Percentiles rank a stretch among this genome's conserved stretches.
These are phyloP conservation scores for Labroides dimidiatus DNA, from an alignment of 2,797 vertebrate species.

Conservation along the genomic window DNA sequence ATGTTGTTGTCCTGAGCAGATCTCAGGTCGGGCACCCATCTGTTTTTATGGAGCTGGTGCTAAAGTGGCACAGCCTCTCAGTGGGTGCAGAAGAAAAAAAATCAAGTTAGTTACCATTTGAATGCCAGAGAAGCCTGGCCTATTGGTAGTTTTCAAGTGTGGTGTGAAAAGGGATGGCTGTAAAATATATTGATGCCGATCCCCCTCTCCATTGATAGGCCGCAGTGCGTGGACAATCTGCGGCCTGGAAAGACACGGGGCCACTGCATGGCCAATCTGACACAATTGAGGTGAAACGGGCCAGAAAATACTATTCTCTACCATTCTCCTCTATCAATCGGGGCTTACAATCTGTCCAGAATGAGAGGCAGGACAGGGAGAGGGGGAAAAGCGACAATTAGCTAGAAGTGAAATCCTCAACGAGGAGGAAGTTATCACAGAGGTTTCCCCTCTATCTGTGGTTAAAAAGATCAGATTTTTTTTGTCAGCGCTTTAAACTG, in stretches of 20 bases:
- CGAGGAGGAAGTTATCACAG: slow-evolving; percentile 44
- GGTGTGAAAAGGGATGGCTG: slow-evolving; percentile 81
- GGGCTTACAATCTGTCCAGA: slow-evolving; percentile 74
- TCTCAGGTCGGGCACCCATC: slow-evolving; percentile 36
- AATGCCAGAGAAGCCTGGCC: slow-evolving; percentile 75
- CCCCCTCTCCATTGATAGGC: slow-evolving; percentile 78
- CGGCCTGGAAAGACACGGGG: slow-evolving; percentile 74
- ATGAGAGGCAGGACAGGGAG: slow-evolving; percentile 52
- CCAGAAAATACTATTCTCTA: slow-evolving; percentile 89
- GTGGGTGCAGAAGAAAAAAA: slow-evolving; percentile 32
- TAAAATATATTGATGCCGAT: slow-evolving; percentile 87
- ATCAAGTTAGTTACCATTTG: slow-evolving; percentile 81
- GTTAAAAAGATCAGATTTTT: slow-evolving; percentile 67
- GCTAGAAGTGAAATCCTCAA: slow-evolving; percentile 47
- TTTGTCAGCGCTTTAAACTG: slow-evolving; percentile 60
- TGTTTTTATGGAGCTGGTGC: slow-evolving; percentile 36
- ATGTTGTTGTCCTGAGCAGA: slow-evolving; percentile 2
- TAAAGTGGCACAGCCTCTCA: slow-evolving; percentile 53
- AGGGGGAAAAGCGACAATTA: slow-evolving; percentile 60
- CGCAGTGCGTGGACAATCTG: slow-evolving; percentile 83
- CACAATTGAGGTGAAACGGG: slow-evolving; percentile 88
- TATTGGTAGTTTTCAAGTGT: slow-evolving; percentile 84
- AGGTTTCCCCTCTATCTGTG: slow-evolving; percentile 41
- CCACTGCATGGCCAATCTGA: slow-evolving; percentile 80
- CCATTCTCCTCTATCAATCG: slow-evolving; percentile 79